A percentile compares a stretch with the other conserved stretches of the same genome.
phyloP scores from a whole-genome alignment of 35 echinoderm and acorn worm genomes.

The Heliocidaris tuberculata region DNA sequence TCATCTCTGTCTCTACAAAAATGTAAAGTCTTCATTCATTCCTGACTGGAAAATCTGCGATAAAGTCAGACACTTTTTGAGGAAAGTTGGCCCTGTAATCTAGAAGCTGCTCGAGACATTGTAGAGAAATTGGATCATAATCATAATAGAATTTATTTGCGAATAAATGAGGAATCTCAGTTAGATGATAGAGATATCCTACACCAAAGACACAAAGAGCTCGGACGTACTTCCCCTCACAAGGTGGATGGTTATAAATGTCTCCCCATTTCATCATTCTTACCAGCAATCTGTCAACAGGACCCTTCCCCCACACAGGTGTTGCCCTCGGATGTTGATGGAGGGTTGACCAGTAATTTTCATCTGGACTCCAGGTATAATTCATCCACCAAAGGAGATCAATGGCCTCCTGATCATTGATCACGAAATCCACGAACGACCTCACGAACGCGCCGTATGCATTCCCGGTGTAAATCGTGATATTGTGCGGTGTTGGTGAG shows the following conservation, averaged over 20 bases:
- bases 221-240: conserved; percentile 59
- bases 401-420: conserved; percentile 14
- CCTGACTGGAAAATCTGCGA: conserved; percentile 63
- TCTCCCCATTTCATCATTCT: conserved; percentile 56
- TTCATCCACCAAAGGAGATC: conserved; percentile 60
- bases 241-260: conserved; percentile 15
- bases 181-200: conserved; percentile 49
- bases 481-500: conserved; percentile 48
- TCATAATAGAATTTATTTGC: conserved; percentile 76
- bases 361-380: conserved; percentile 71
- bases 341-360: conserved; percentile 64
- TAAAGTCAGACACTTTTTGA: conserved; percentile 22
- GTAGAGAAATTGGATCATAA: conserved; percentile 56
- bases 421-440: conserved; percentile 58
- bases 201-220: conserved; percentile 62
- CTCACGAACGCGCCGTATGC: conserved; percentile 56
- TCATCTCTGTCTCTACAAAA: too few relatives aligned
- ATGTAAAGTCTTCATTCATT: too few relatives aligned
- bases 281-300: neutral
- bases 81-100: conserved; percentile 72
- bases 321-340: conserved; percentile 8
- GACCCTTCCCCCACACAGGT: conserved; percentile 46
- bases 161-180: conserved; percentile 53
- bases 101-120: conserved; percentile 61
- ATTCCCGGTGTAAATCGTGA: conserved; percentile 60